Conservation (phyloP, 2,888 invertebrate genomes). For the Monopis laevigella region DNA sequence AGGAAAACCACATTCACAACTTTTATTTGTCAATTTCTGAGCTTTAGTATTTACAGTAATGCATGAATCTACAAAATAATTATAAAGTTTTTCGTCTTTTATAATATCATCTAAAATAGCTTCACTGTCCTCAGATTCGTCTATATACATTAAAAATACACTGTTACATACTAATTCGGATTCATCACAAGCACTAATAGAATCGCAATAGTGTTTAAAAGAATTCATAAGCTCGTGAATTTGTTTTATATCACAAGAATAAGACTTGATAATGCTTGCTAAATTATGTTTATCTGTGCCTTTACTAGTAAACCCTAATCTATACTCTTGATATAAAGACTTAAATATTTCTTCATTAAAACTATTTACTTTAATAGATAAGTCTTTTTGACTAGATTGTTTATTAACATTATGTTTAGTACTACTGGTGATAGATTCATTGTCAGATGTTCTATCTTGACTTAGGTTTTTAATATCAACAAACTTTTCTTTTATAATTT, state of each 20-base stretch:
- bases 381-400: slow-evolving; percentile 55
- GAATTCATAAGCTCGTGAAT: slow-evolving; percentile 46
- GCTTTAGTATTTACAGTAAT: slow-evolving; percentile 60
- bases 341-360: slow-evolving; percentile 36
- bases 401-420: slow-evolving; percentile 42
- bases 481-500: slow-evolving; percentile 64
- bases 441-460: slow-evolving; percentile 33
- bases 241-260: slow-evolving; percentile 56
- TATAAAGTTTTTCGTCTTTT: slow-evolving; percentile 46
- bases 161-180: slow-evolving; percentile 47
- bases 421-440: slow-evolving; percentile 25
- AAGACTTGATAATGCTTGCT: slow-evolving; percentile 45
- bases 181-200: slow-evolving; percentile 44
- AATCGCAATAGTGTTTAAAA: slow-evolving; percentile 49
- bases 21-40: slow-evolving; percentile 41
- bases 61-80: slow-evolving; percentile 67
- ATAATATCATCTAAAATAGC: slow-evolving; percentile 40
- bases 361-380: slow-evolving; percentile 30
- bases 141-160: slow-evolving; percentile 52
- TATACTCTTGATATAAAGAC: slow-evolving; percentile 52
- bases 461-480: slow-evolving; percentile 53
- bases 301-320: slow-evolving; percentile 51
- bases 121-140: slow-evolving; percentile 29
- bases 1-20: slow-evolving; percentile 70
- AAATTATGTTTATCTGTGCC: slow-evolving; percentile 48